phyloP scores from a whole-genome alignment of 1,140 invertebrate genomes.

The Drosophila mayri region DNA sequence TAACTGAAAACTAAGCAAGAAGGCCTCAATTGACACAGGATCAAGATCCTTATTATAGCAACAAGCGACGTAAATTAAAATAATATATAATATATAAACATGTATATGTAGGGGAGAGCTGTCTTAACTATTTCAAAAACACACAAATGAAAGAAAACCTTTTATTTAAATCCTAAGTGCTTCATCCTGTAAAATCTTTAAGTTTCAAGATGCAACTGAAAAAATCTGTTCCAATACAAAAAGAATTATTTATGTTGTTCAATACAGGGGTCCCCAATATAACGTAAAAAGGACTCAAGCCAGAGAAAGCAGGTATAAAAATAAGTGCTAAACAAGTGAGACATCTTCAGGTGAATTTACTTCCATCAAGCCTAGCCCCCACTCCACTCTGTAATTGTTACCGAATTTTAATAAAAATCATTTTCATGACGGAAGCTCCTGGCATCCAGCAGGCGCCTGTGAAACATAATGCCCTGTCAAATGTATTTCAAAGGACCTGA shows the following conservation, averaged over 20 bases:
- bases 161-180: no score
- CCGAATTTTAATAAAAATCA: constrained; percentile 21
- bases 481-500: constrained; percentile 17
- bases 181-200: no score
- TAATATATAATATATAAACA: no score
- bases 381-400: constrained; percentile 7
- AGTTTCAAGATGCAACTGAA: not conserved
- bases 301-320: not conserved
- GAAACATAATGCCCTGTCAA: constrained; percentile 21
- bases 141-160: no score
- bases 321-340: constrained; percentile 4
- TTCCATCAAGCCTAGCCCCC: not conserved
- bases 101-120: no score
- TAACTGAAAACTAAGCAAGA: not conserved
- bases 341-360: constrained; percentile 5
- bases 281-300: not conserved
- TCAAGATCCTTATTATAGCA: not conserved
- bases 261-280: not conserved
- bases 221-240: not conserved
- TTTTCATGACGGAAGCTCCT: constrained; percentile 9
- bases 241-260: not conserved
- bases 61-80: no score
- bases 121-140: no score
- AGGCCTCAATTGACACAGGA: not conserved
- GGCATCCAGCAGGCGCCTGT: constrained; percentile 13